phyloP scores from a whole-genome alignment of 2,113 vertebrate genomes.

The Phalacrocorax carbo region DNA sequence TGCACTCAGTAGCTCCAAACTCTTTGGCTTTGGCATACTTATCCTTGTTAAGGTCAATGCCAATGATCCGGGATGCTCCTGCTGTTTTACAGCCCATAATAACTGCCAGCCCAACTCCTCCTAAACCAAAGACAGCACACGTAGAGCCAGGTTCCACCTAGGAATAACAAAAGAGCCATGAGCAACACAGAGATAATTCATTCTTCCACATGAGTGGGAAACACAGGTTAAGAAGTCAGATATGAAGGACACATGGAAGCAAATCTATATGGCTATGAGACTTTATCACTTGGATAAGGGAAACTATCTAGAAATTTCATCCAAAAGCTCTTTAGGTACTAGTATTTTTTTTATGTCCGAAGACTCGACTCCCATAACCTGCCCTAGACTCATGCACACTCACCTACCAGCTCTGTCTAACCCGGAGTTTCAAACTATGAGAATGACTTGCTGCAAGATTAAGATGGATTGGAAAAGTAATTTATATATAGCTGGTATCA shows the following conservation, averaged over 20 bases:
- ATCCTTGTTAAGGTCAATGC: slow-evolving; percentile 77
- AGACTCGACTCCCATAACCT: neutral
- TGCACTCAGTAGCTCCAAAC: slow-evolving; percentile 80
- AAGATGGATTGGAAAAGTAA: neutral
- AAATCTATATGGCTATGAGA: neutral
- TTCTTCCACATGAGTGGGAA: neutral
- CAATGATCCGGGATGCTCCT: slow-evolving; percentile 79
- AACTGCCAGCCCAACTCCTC: slow-evolving; percentile 78
- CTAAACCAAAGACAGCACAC: slow-evolving; percentile 79
- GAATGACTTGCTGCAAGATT: neutral
- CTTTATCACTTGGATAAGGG: neutral
- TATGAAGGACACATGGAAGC: neutral
- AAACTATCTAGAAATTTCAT: neutral
- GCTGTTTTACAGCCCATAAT: slow-evolving; percentile 83
- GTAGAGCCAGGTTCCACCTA: slow-evolving; percentile 81
- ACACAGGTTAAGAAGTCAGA: neutral
- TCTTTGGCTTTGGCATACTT: slow-evolving; percentile 78
- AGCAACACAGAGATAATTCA: neutral
- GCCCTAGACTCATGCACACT: neutral
- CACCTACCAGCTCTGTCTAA: neutral
- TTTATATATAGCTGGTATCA: neutral
- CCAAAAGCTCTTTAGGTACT: neutral
- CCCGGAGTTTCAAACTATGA: neutral
- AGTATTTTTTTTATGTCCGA: neutral
- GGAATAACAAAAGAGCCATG: neutral